Evolutionary conservation across 2,888 invertebrate genomes (phyloP).

Genomic region (Lagria hirta): DNA sequence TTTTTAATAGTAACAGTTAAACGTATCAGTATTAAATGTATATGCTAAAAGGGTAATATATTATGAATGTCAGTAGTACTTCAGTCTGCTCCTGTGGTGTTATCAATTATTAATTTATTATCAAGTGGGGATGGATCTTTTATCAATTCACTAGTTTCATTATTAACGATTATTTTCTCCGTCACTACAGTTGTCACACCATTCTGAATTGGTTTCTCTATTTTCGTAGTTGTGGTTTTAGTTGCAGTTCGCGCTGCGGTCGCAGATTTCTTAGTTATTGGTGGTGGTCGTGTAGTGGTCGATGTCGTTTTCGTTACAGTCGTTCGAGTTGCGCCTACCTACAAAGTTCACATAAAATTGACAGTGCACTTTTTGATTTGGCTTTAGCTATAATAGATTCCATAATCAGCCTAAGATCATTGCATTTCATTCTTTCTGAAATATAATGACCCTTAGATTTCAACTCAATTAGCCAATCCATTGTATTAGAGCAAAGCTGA

Average conservation of each 20-base stretch:
- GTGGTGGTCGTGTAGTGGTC: conserved; percentile 42
- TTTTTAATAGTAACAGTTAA: conserved; percentile 42
- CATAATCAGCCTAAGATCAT: too few species aligned
- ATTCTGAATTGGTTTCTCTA: conserved; percentile 46
- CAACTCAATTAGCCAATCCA: too few species aligned
- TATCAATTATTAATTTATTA: conserved; percentile 47
- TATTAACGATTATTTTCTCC: conserved; percentile 39
- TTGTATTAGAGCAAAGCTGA: too few species aligned
- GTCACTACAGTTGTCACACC: conserved; percentile 39
- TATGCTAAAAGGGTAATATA: conserved; percentile 24
- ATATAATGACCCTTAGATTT: too few species aligned
- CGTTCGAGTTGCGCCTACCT: conserved; percentile 17
- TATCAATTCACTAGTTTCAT: conserved; percentile 33
- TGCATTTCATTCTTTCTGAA: too few species aligned
- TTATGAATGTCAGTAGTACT: conserved; percentile 34
- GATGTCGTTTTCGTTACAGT: conserved; percentile 48
- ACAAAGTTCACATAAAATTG: background rate
- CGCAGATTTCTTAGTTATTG: conserved; percentile 39
- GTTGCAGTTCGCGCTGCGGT: conserved; percentile 35
- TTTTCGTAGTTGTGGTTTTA: conserved; percentile 32
- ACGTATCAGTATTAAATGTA: conserved; percentile 24
- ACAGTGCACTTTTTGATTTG: too few species aligned
- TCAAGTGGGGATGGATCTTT: conserved; percentile 53
- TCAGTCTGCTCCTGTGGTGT: conserved; percentile 49
- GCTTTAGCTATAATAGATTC: too few species aligned